A percentile compares a stretch with the other conserved stretches of the same genome.
phyloP scores from a whole-genome alignment of 1,140 invertebrate genomes.

The Zaprionus davidi region DNA sequence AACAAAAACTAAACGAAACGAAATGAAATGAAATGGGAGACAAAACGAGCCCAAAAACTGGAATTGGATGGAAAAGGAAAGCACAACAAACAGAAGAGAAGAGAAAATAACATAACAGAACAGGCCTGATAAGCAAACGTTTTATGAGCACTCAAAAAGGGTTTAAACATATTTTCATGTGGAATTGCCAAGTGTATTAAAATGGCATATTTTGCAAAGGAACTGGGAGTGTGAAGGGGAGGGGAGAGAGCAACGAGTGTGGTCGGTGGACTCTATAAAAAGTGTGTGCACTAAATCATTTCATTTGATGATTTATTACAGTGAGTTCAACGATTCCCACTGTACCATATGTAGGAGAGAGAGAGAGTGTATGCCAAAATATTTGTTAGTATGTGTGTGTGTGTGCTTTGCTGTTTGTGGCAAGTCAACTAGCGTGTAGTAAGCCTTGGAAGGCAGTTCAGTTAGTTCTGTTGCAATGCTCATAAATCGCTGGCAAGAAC shows the following conservation, averaged over 20 bases:
- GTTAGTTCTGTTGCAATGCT: constrained; percentile 9
- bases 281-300: constrained; percentile 65
- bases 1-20: constrained; percentile 43
- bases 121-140: constrained; percentile 59
- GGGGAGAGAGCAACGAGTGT: not conserved
- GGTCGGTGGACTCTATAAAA: constrained; percentile 8
- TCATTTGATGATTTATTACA: constrained; percentile 69
- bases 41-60: not conserved
- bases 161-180: constrained; percentile 63
- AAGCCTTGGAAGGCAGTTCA: constrained; percentile 10
- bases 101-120: too few relatives aligned
- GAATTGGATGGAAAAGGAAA: not conserved
- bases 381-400: not conserved
- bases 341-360: too few relatives aligned
- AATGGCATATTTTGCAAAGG: constrained; percentile 28
- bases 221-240: not conserved
- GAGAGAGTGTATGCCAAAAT: not conserved
- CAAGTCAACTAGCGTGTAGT: constrained; percentile 11
- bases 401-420: not conserved
- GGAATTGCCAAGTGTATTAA: constrained; percentile 58
- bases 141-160: constrained; percentile 71
- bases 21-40: not conserved
- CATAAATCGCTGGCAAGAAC: constrained; percentile 1
- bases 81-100: not conserved
- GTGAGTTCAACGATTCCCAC: constrained; percentile 12